A percentile compares a stretch with the other conserved stretches of the same genome.
Evolutionary conservation across 2,888 invertebrate genomes (phyloP).

Genomic region (Neoaliturus tenellus): DNA sequence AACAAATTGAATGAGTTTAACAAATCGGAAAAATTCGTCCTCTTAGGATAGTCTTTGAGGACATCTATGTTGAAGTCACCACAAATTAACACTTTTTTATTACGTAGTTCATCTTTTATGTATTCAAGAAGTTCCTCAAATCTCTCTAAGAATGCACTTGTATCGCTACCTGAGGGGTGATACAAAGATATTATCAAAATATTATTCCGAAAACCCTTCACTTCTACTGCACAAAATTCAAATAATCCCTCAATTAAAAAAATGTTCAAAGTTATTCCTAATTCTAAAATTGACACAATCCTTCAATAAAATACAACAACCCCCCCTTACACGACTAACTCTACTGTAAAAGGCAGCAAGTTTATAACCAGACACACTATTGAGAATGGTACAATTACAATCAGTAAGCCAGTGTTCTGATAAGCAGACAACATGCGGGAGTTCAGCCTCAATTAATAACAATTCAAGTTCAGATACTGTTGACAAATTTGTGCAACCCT

Average conservation of each 20-base stretch:
- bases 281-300: neutral
- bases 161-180: constrained; percentile 1
- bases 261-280: neutral
- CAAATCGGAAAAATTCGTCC: neutral
- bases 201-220: neutral
- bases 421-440: neutral
- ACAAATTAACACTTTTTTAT: neutral
- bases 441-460: neutral
- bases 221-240: constrained; percentile 3
- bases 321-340: neutral
- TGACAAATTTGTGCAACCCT: neutral
- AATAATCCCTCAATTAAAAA: neutral
- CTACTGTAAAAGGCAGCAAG: neutral
- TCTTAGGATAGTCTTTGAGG: neutral
- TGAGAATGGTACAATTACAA: neutral
- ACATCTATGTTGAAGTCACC: neutral
- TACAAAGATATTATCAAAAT: neutral
- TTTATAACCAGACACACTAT: neutral
- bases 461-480: neutral
- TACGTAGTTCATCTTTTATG: neutral
- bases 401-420: constrained; percentile 5
- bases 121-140: neutral
- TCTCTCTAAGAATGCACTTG: neutral
- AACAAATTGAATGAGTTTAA: neutral
- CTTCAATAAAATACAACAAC: neutral